phyloP scores from a whole-genome alignment of 2,113 vertebrate species.

The Larimichthys crocea region DNA sequence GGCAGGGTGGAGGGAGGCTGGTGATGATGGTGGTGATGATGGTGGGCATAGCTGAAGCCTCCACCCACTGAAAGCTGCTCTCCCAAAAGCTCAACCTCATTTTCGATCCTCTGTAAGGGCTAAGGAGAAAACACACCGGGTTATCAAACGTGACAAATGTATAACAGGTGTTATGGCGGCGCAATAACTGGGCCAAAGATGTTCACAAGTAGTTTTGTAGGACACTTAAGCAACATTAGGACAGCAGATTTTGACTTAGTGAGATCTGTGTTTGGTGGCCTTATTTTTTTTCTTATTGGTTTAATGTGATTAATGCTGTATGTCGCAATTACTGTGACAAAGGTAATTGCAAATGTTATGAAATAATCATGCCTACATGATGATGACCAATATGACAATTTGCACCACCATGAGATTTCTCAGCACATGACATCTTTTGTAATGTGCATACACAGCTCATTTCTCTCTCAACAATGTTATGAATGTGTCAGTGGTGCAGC shows the following conservation, averaged over 20 bases:
- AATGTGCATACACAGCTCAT: background rate
- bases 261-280: background rate
- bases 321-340: background rate
- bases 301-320: background rate
- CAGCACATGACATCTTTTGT: background rate
- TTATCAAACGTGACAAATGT: background rate
- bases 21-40: constrained; percentile 88
- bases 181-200: background rate
- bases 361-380: background rate
- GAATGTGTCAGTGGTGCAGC: background rate
- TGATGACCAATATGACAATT: background rate
- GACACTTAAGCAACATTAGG: background rate
- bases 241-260: background rate
- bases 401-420: background rate
- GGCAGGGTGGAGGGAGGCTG: constrained; percentile 88
- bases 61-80: constrained; percentile 94
- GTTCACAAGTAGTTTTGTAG: background rate
- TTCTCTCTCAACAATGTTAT: background rate
- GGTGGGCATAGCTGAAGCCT: constrained; percentile 92
- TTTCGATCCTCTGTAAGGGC: constrained; percentile 98
- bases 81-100: constrained; percentile 95
- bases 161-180: background rate
- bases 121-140: constrained; percentile 58
- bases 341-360: background rate
- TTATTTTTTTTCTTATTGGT: background rate